Evolutionary conservation across 2,888 invertebrate genomes (phyloP).

Genomic region (Drosophila borealis): DNA sequence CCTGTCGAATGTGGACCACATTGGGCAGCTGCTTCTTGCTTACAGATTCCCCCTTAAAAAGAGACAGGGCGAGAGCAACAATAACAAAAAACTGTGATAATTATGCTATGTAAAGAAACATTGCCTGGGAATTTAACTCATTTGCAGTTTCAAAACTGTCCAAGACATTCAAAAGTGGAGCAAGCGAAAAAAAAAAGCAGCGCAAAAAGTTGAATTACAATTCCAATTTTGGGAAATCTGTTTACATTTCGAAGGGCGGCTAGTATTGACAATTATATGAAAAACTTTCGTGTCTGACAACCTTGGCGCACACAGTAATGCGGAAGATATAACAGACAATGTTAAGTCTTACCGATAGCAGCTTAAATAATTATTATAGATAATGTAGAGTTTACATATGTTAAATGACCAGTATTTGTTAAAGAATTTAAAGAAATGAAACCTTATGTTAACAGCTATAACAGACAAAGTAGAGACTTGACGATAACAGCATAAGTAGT

Average conservation of each 20-base stretch:
- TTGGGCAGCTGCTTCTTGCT: conserved; percentile 48
- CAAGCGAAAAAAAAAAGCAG: neutral
- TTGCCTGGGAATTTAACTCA: conserved; percentile 54
- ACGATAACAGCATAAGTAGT: too few species aligned
- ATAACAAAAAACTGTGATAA: conserved; percentile 45
- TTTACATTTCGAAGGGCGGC: neutral
- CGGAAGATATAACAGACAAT: too few species aligned
- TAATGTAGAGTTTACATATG: too few species aligned
- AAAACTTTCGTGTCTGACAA: neutral
- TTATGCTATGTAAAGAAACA: conserved; percentile 45
- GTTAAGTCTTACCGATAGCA: too few species aligned
- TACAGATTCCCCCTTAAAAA: conserved; percentile 14
- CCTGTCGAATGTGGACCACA: conserved; percentile 46
- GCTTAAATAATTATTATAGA: too few species aligned
- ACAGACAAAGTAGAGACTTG: too few species aligned
- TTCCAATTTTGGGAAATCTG: conserved; percentile 1
- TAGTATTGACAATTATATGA: neutral
- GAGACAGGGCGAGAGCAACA: neutral
- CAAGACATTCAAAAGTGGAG: conserved; percentile 12
- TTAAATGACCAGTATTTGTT: too few species aligned
- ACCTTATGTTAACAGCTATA: too few species aligned
- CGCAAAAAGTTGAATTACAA: conserved; percentile 2
- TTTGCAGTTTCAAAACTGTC: conserved; percentile 30
- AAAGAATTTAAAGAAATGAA: too few species aligned
- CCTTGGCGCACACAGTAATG: neutral